These are phyloP conservation scores for Rhabdomys pumilio DNA, from an alignment of 2,797 vertebrate species.

Conservation along the genomic window DNA sequence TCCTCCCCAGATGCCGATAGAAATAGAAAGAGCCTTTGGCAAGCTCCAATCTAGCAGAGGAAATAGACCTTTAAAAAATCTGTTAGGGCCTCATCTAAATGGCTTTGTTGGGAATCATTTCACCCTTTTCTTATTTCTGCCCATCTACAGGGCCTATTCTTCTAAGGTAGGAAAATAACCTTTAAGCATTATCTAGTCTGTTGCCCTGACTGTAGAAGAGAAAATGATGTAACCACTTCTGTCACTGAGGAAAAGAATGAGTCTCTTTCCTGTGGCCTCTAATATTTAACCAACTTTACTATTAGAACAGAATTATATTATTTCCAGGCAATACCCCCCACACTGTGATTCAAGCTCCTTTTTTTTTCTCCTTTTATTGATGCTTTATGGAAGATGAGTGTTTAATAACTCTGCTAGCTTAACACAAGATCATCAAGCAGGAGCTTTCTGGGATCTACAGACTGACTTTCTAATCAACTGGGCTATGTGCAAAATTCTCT, in stretches of 20 bases:
- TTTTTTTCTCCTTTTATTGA: conserved; percentile 15
- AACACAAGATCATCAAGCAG: neutral
- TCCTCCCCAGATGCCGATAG: neutral
- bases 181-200: conserved; percentile 56
- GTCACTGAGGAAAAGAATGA: neutral
- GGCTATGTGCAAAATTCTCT: neutral
- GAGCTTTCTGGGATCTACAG: conserved; percentile 33
- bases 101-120: conserved; percentile 50
- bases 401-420: conserved; percentile 62
- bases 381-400: conserved; percentile 12
- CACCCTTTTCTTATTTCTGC: conserved; percentile 57
- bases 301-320: conserved; percentile 7
- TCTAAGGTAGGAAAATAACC: conserved; percentile 69
- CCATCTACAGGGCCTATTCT: conserved; percentile 33
- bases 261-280: neutral
- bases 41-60: conserved; percentile 16
- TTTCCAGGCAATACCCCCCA: neutral
- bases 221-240: conserved; percentile 40
- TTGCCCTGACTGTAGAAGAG: neutral
- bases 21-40: neutral
- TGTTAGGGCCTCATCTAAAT: conserved; percentile 48
- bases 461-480: conserved; percentile 59
- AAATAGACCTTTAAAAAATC: conserved; percentile 56
- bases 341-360: conserved; percentile 34
- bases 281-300: conserved; percentile 53